Conservation (phyloP, 2,888 invertebrate species). For the Andricus curvator region DNA sequence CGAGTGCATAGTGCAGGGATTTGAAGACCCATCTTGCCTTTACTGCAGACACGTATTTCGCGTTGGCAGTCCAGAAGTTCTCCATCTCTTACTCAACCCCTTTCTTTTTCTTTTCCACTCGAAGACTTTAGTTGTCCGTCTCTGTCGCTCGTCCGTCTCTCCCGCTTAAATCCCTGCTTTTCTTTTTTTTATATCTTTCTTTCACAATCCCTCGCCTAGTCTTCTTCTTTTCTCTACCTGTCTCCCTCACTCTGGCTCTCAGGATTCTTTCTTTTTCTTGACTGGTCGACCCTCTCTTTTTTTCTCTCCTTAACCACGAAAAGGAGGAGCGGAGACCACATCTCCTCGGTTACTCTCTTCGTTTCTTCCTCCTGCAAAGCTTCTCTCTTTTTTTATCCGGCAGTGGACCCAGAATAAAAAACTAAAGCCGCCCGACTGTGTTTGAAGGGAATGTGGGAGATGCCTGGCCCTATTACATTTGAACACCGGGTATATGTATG, state of each 20-base stretch:
- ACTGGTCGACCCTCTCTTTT: slow-evolving; percentile 20
- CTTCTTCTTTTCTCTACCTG: slow-evolving; percentile 46
- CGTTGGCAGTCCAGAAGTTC: slow-evolving; percentile 9
- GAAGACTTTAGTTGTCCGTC: slow-evolving; percentile 34
- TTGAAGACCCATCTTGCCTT: background rate
- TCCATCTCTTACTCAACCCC: slow-evolving; percentile 42
- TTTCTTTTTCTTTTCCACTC: slow-evolving; percentile 45
- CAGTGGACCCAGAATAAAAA: slow-evolving; percentile 58
- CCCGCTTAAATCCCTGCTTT: slow-evolving; percentile 44
- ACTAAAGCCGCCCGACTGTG: slow-evolving; percentile 57
- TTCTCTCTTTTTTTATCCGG: slow-evolving; percentile 50
- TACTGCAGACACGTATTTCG: slow-evolving; percentile 1
- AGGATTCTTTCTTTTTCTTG: slow-evolving; percentile 17
- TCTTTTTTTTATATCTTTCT: slow-evolving; percentile 45
- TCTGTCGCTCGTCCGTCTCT: background rate
- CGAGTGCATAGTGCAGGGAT: slow-evolving; percentile 19
- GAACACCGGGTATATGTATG: background rate
- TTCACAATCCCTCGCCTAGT: slow-evolving; percentile 31
- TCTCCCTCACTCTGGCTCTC: slow-evolving; percentile 47
- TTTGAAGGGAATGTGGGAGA: slow-evolving; percentile 52
- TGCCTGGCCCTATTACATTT: slow-evolving; percentile 13
- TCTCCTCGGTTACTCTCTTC: slow-evolving; percentile 42
- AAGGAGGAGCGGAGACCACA: slow-evolving; percentile 46
- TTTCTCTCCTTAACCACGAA: slow-evolving; percentile 47
- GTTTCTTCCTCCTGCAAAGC: slow-evolving; percentile 37